Evolutionary conservation across 2,888 invertebrate species (phyloP), one percentile per base, ranked within the genome.

Genomic region (Heliothis peltigera): DNA sequence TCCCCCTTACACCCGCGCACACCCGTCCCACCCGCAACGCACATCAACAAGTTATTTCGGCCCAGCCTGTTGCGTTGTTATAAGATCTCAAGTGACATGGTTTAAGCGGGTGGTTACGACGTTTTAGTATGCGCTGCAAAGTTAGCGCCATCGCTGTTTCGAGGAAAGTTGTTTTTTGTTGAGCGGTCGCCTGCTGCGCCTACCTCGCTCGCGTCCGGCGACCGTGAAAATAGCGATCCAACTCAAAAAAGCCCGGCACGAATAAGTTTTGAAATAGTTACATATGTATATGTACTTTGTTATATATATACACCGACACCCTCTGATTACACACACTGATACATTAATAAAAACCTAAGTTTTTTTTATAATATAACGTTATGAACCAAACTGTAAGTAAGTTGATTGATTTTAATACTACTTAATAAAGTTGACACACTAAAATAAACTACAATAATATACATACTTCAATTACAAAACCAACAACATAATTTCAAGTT

Each of bases 31-130:
- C 93, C 90, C 91, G 89, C 90, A 88, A 84, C 91, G 89, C 87
- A 91, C 93, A 93, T 95, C 94, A 94, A 95, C 95, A 95, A 94
- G 95, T 94, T 94, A 94, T 94, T 94, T 94, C 93, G 92, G 91
- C 92, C 85, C 87, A 82, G 84, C 83, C 82, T 86, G 84, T 82
- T 78, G 83, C 84, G 82, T 81, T 70, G 81, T 77, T 82, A 88
- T 86, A 94, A 94, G 88, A 90, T 87, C 91, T 77, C 79, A 93
- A 89, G 88, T 87, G 79, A 80, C 81, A 78, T 74, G 76, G 70
- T 76, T 73, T 70, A 69, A 73, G 67, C 77, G 65, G 87, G 85
- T 84, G 76, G 83, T 91, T 92, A 87, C 67, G 85, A 77, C 91
- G 75, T 93, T 93, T 88, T 77, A 68, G 68, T 59, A 70, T 75